A percentile compares a stretch with the other conserved stretches of the same genome.
phyloP scores from a whole-genome alignment of 2,113 vertebrate genomes.

The Gambusia affinis region DNA sequence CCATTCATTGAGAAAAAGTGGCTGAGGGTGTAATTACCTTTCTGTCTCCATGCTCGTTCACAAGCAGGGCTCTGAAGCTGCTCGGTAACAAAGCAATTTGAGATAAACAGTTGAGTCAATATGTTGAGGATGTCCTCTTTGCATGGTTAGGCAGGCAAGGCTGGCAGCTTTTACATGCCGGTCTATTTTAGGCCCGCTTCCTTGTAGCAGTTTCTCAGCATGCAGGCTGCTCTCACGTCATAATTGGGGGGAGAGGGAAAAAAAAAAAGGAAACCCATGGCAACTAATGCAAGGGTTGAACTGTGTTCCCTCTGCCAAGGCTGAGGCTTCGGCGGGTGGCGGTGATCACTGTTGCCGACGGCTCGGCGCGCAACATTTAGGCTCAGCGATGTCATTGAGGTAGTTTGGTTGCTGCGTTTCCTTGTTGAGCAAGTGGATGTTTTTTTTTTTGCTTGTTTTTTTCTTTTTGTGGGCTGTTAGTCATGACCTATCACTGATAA shows the following conservation, averaged over 20 bases:
- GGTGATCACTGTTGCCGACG: conserved; percentile 6
- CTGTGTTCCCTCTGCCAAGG: conserved; percentile 54
- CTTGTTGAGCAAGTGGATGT: background rate
- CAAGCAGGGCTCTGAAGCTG: conserved; percentile 7
- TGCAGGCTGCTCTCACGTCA: conserved; percentile 73
- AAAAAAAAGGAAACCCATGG: conserved; percentile 73
- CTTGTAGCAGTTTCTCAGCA: conserved; percentile 79
- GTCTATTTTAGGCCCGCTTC: conserved; percentile 78
- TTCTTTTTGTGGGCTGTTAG: background rate
- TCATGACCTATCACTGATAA: conserved; percentile 32
- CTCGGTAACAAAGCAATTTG: conserved; percentile 22
- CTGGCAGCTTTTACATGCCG: conserved; percentile 65
- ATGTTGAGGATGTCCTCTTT: conserved; percentile 56
- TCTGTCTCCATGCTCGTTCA: conserved; percentile 14
- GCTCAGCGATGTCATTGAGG: background rate
- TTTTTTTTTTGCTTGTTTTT: background rate
- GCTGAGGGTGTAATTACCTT: background rate
- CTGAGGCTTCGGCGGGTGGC: conserved; percentile 63
- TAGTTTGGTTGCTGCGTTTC: conserved; percentile 12
- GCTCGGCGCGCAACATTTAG: too few relatives aligned
- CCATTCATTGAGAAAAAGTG: conserved; percentile 12
- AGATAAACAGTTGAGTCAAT: conserved; percentile 41
- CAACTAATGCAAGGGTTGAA: conserved; percentile 76
- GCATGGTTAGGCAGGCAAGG: conserved; percentile 59
- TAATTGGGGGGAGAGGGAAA: conserved; percentile 61